A percentile compares a stretch with the other conserved stretches of the same genome.
Conservation (phyloP, 2,113 vertebrate genomes). For the Nipponia nippon region DNA sequence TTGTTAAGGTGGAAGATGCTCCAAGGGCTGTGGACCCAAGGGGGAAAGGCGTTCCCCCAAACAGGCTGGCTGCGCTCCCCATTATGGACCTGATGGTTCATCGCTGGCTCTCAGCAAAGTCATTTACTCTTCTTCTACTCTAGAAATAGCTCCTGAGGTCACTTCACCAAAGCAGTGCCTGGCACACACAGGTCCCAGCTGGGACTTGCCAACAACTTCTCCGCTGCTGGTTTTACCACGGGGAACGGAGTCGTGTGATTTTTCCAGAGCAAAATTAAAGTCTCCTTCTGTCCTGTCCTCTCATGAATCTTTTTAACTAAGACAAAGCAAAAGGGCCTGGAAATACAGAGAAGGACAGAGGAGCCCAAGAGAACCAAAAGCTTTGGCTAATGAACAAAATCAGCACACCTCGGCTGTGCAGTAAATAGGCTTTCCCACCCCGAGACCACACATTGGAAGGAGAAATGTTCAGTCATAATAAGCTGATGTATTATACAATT, state of each 20-base stretch:
- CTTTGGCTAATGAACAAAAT: neutral
- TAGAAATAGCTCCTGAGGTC: neutral
- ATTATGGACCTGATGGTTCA: neutral
- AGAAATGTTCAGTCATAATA: neutral
- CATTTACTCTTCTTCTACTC: neutral
- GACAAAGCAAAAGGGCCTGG: neutral
- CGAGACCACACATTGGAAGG: accelerated
- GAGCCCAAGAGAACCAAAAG: neutral
- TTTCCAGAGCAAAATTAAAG: neutral
- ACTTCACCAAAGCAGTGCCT: neutral
- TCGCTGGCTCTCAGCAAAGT: neutral
- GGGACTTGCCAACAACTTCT: neutral
- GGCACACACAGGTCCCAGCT: too few relatives aligned
- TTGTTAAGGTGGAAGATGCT: conserved; percentile 3
- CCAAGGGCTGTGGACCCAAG: neutral
- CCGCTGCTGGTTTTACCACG: neutral
- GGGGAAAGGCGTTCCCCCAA: neutral
- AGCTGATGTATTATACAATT: neutral
- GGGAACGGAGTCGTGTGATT: neutral
- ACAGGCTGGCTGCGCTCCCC: neutral
- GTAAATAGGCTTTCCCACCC: neutral
- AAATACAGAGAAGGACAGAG: neutral
- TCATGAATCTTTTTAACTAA: neutral
- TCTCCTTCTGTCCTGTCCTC: neutral
- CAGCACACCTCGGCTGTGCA: accelerated